These are phyloP conservation scores for Eriosoma lanigerum DNA, from an alignment of 1,140 invertebrate genomes.

Conservation along the genomic window DNA sequence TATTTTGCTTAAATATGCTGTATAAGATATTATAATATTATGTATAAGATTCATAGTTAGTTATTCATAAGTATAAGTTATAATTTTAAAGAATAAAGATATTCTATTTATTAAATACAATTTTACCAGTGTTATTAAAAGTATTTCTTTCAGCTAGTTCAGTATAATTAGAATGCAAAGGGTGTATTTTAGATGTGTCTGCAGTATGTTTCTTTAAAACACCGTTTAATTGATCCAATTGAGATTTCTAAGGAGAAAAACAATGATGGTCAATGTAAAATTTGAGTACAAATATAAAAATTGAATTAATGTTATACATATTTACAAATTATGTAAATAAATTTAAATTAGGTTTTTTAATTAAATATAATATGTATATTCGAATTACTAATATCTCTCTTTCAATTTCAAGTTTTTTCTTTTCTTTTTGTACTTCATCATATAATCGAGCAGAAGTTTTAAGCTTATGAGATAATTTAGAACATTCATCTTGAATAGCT, in stretches of 20 bases:
- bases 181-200: neutral
- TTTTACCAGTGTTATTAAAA: constrained; percentile 36
- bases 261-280: too few species aligned
- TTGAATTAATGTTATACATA: neutral
- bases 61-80: too few species aligned
- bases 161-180: neutral
- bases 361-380: too few species aligned
- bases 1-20: too few species aligned
- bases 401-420: constrained; percentile 22
- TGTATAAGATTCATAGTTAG: too few species aligned
- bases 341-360: too few species aligned
- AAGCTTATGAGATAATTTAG: constrained; percentile 30
- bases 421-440: constrained; percentile 38
- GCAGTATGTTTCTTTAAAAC: neutral
- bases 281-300: neutral
- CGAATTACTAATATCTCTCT: neutral
- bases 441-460: constrained; percentile 38
- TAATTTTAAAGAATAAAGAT: too few species aligned
- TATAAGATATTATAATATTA: too few species aligned
- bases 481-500: constrained; percentile 21
- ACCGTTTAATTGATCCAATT: constrained; percentile 2
- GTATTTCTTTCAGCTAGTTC: neutral
- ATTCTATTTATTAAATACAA: neutral
- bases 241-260: constrained; percentile 19
- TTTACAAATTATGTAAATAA: too few species aligned